phyloP scores from a whole-genome alignment of 2,113 vertebrate species.

The Hylia prasina region DNA sequence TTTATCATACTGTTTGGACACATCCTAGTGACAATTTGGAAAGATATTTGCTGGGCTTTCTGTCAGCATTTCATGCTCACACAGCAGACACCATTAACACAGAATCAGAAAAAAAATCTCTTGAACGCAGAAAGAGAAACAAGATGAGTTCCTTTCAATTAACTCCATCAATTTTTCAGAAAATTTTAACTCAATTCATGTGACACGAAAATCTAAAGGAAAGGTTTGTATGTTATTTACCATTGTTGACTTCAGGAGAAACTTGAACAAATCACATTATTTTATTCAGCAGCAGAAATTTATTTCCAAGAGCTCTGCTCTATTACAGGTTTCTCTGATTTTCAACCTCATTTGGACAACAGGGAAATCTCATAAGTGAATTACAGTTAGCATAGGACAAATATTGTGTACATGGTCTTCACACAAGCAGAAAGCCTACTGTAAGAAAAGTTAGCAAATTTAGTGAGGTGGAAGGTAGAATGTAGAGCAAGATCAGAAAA shows the following conservation, averaged over 20 bases:
- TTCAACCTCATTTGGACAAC: background rate
- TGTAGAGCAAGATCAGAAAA: background rate
- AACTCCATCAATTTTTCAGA: background rate
- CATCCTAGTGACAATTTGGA: background rate
- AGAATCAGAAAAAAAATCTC: background rate
- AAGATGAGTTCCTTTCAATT: conserved; percentile 22
- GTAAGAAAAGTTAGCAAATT: background rate
- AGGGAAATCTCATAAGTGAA: background rate
- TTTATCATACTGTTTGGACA: background rate
- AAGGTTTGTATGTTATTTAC: background rate
- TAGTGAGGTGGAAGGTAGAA: background rate
- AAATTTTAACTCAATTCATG: background rate
- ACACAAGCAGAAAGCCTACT: background rate
- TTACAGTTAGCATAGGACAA: background rate
- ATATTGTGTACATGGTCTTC: background rate
- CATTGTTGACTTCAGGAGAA: background rate
- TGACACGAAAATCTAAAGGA: background rate
- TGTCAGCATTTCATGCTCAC: conserved; percentile 14
- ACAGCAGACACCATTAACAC: background rate
- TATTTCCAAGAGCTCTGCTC: background rate
- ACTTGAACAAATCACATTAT: background rate
- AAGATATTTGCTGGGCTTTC: background rate
- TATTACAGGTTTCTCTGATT: background rate
- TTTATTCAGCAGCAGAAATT: background rate
- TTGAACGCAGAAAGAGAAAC: background rate